These are phyloP conservation scores for Tympanoctomys barrerae DNA, from an alignment of 2,797 vertebrate species.

Conservation along the genomic window DNA sequence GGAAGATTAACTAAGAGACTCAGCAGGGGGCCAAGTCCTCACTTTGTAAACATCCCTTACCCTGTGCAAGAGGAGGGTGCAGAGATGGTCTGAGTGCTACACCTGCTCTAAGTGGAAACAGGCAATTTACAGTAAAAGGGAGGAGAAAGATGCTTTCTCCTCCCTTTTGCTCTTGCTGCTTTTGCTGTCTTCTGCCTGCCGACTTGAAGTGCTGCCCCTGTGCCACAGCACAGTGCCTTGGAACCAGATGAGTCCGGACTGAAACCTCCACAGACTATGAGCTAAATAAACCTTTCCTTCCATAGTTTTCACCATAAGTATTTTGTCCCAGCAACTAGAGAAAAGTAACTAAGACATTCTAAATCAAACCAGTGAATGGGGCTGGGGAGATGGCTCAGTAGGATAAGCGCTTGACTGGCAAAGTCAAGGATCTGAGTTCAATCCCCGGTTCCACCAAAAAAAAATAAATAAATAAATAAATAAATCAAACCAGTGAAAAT, in stretches of 20 bases:
- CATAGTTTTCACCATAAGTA: background rate
- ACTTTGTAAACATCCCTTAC: background rate
- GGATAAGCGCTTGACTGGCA: too few species aligned
- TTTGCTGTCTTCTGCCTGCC: background rate
- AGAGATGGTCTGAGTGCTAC: background rate
- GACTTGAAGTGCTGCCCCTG: background rate
- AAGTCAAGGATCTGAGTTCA: too few species aligned
- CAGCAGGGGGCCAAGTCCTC: background rate
- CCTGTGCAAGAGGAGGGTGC: background rate
- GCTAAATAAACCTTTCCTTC: background rate
- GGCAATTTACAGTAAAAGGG: background rate
- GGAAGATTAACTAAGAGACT: background rate
- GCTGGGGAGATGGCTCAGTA: too few species aligned
- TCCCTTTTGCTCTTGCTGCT: background rate
- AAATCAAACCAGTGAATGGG: background rate
- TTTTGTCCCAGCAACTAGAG: background rate
- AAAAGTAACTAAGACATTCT: background rate
- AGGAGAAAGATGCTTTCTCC: background rate
- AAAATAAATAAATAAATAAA: background rate
- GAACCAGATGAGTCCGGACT: background rate
- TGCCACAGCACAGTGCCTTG: background rate
- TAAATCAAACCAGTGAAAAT: background rate
- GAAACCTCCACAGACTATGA: background rate
- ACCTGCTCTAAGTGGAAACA: background rate
- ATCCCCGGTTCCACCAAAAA: too few species aligned